Evolutionary conservation across 1,140 invertebrate genomes (phyloP), one percentile per base, ranked within the genome.

Genomic region (Heliothis virescens): DNA sequence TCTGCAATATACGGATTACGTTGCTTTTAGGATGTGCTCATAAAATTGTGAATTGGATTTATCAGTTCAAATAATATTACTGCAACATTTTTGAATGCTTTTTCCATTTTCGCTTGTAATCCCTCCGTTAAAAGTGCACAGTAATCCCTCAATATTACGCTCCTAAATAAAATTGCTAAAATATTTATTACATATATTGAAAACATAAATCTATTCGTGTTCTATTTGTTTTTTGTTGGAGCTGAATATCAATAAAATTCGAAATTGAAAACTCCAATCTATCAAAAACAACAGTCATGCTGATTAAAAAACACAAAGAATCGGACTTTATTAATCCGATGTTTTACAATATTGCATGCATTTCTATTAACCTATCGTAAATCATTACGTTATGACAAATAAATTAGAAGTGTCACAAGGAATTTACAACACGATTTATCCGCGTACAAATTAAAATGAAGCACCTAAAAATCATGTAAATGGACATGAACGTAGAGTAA

Each of bases 31-130:
- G 69, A 57, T 72, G 15, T 41, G 52, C 50, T 71, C 67, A 26
- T 73, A 55, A 74, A 60, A 62, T 62, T 13, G 34, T 18, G 55
- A 72, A 72, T 55, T 72, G 69, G n/a, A 57, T 72, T 72, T 72
- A 21, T 75, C 57, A 47, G 29, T 55, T n/a, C 34, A 48, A 62
- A 47, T 41, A 75, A 60, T 75, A 52, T 50, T 48, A 60, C 41
- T 50, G 11, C n/a, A 62, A 75, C 60, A 60, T 47, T 21, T 29
- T 71, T 67, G 41, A 67, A 67, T 67, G 63, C 63, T 9, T 67
- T 18, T 67, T 67, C 53, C 53, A 73, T 73, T 73, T 73, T 73
- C 11, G 34, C 34, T 60, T 59, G 53, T 59, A 59, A 59, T 59
- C 53, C 53, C 16, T 16, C 18, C 21, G 53, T 9, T 59, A 9